A percentile compares a stretch with the other conserved stretches of the same genome.
Evolutionary conservation across 2,113 vertebrate genomes (phyloP).

Genomic region (Chroicocephalus ridibundus): DNA sequence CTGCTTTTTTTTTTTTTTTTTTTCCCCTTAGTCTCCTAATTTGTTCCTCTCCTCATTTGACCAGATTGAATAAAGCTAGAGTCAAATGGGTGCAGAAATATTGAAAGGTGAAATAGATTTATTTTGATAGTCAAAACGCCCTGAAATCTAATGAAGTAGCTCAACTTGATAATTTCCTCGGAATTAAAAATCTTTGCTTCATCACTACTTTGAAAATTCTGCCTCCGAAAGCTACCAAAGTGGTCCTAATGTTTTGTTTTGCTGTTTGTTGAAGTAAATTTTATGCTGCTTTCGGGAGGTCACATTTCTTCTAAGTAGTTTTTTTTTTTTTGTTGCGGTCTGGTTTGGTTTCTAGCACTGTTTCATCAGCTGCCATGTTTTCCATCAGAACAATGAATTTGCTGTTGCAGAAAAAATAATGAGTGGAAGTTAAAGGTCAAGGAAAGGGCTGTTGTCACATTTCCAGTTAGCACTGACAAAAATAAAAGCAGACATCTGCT

Average conservation of each 20-base stretch:
- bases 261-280: background rate
- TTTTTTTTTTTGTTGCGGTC: background rate
- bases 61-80: background rate
- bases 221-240: background rate
- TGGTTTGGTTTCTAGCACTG: background rate
- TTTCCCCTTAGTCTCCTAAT: background rate
- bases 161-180: background rate
- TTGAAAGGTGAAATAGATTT: background rate
- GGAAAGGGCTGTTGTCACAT: conserved; percentile 25
- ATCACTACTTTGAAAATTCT: background rate
- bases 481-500: conserved; percentile 22
- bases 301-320: background rate
- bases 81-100: background rate
- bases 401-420: conserved; percentile 43
- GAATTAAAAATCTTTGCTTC: background rate
- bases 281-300: background rate
- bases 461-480: conserved; percentile 14
- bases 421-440: conserved; percentile 51
- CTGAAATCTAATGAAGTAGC: background rate
- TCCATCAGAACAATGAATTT: background rate
- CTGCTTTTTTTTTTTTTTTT: background rate
- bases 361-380: background rate
- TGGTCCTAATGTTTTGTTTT: background rate
- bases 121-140: background rate
- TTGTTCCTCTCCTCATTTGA: background rate